These are phyloP conservation scores for Xestia c-nigrum DNA, from an alignment of 2,888 invertebrate genomes.

Conservation along the genomic window DNA sequence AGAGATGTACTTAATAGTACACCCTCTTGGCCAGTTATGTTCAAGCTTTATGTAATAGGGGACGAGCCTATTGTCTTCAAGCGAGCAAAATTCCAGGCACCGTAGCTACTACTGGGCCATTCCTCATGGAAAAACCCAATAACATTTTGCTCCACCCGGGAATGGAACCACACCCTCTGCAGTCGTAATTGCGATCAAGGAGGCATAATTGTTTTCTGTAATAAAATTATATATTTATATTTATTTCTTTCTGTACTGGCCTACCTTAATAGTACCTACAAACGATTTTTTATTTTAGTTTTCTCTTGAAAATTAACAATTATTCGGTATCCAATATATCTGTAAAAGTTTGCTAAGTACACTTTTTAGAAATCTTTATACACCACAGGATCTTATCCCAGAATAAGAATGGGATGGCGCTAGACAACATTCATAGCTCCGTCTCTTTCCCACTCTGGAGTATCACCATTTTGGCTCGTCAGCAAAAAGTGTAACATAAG, in stretches of 20 bases:
- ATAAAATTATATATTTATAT: too few species aligned
- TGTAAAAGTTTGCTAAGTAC: too few species aligned
- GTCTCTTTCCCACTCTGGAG: too few species aligned
- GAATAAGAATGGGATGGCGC: too few species aligned
- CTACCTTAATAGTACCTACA: too few species aligned
- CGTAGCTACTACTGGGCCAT: not conserved
- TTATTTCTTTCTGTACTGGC: too few species aligned
- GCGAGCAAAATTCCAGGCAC: not conserved
- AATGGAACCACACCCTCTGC: not conserved
- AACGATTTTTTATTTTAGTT: too few species aligned
- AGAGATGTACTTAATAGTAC: not conserved
- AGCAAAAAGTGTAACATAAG: not conserved
- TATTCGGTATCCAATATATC: not conserved
- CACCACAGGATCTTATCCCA: too few species aligned
- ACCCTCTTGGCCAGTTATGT: too few species aligned
- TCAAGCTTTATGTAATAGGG: not conserved
- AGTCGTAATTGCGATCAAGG: not conserved
- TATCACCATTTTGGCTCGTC: too few species aligned
- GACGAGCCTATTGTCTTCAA: not conserved
- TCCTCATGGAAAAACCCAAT: not conserved
- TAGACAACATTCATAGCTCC: too few species aligned
- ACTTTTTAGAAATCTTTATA: too few species aligned
- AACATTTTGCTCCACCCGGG: not conserved
- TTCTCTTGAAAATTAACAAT: not conserved
- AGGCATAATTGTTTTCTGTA: not conserved